Base-by-base conservation (phyloP, 2,888 invertebrate species). In the Pinctada fucata region DNA sequence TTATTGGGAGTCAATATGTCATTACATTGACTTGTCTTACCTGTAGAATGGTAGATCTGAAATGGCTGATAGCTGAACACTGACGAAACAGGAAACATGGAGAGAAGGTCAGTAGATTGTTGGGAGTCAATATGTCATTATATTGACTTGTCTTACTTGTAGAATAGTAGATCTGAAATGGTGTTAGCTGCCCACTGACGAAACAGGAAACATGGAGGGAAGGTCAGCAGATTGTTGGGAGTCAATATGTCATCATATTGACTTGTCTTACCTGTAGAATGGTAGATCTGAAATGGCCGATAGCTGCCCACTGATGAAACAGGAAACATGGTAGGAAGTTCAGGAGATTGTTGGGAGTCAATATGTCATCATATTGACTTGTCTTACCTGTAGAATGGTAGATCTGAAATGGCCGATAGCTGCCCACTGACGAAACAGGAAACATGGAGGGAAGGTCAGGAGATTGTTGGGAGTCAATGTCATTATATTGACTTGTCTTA, bases 231-330 rank as follows among this genome's bases (percentile, higher is more conserved):
- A 85, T 65, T 85, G 85, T 83, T 89, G 90, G 50, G 90, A 85
- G 88, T 94, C 94, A n/a, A 95, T 91, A n/a, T n/a, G n/a, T n/a
- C n/a, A n/a, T n/a, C n/a, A n/a, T n/a, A n/a, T n/a, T n/a, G n/a
- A n/a, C 16, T 16, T 68, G 4, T 51, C 64, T 47, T 79, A 90
- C 95, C 85, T 94, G 94, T 52, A 95, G 93, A 84, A 96, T 95
- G 65, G 95, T 95, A 82, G 94, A 94, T 84, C 95, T 95, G 88
- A 96, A 95, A 85, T 95, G 95, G 64, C 94, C 94, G 70, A 96
- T 94, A 52, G 95, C 95, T 78, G 95, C 94, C 95, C 96, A 96
- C 85, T 96, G 95, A 75, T 94, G 94, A 16, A 95, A 96, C 94
- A 52, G 96, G 95, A 89, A 96, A 95, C 87, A 94, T 93, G 63